A percentile compares a stretch with the other conserved stretches of the same genome.
Conservation (phyloP, 2,888 invertebrate genomes). For the Cataglyphis rosenhaueri region DNA sequence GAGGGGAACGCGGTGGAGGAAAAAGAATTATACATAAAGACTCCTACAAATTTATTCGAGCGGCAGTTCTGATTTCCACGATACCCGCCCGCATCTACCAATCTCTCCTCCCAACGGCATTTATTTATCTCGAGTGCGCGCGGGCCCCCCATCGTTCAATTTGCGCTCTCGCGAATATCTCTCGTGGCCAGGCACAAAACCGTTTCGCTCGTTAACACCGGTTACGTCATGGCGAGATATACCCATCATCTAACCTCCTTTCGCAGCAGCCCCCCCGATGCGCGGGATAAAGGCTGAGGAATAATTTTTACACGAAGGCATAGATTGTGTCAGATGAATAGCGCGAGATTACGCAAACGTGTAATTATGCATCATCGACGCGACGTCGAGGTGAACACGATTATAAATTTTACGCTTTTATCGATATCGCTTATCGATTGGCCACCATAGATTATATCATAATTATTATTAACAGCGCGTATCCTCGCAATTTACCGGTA, state of each 20-base stretch:
- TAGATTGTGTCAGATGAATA: not conserved
- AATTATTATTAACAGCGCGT: slow-evolving; percentile 33
- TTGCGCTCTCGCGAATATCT: slow-evolving; percentile 67
- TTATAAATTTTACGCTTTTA: slow-evolving; percentile 31
- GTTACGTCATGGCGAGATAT: slow-evolving; percentile 14
- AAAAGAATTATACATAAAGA: slow-evolving; percentile 56
- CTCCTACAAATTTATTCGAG: slow-evolving; percentile 71
- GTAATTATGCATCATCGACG: slow-evolving; percentile 37
- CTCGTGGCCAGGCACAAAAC: slow-evolving; percentile 62
- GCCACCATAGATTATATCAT: not conserved
- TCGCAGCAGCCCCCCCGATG: not conserved
- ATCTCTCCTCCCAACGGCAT: slow-evolving; percentile 64
- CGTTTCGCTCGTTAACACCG: slow-evolving; percentile 69
- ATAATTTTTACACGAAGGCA: slow-evolving; percentile 9
- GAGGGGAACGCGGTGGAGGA: not conserved
- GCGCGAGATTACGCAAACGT: slow-evolving; percentile 19
- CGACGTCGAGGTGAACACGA: not conserved
- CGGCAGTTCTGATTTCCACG: slow-evolving; percentile 64
- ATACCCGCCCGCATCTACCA: slow-evolving; percentile 75
- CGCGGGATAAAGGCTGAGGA: not conserved
- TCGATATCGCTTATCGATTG: slow-evolving; percentile 15
- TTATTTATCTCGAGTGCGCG: slow-evolving; percentile 76
- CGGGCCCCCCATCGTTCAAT: slow-evolving; percentile 73
- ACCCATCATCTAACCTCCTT: slow-evolving; percentile 31
- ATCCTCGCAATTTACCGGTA: not conserved